These are phyloP conservation scores for Vandiemenella viatica DNA, from an alignment of 2,888 invertebrate genomes.

Conservation along the genomic window DNA sequence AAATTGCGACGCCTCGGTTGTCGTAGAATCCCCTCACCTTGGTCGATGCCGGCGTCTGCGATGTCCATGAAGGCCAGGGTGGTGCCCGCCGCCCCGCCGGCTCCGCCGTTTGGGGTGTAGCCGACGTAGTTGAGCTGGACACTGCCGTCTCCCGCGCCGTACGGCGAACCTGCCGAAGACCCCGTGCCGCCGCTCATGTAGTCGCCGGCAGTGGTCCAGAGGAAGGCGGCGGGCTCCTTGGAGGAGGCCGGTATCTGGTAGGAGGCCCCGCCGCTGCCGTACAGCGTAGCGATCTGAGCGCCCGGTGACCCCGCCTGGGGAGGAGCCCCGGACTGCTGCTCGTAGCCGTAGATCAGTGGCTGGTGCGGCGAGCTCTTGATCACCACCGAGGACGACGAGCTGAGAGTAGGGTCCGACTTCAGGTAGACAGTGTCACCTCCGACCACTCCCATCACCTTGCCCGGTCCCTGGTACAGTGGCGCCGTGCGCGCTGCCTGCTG, in stretches of 20 bases:
- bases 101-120: background rate
- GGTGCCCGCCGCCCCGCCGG: no score
- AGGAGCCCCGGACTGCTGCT: background rate
- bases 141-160: background rate
- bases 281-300: background rate
- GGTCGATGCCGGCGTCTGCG: no score
- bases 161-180: background rate
- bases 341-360: background rate
- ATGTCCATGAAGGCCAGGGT: no score
- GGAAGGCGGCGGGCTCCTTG: background rate
- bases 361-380: background rate
- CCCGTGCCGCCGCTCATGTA: background rate
- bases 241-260: background rate
- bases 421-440: background rate
- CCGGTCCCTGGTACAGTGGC: background rate
- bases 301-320: no score
- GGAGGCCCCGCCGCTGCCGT: background rate
- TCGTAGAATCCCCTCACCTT: no score
- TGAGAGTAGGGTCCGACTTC: background rate
- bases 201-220: background rate
- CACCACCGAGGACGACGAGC: background rate
- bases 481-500: no score
- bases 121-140: background rate
- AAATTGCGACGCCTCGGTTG: no score
- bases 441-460: background rate